Evolutionary conservation across 2,797 vertebrate genomes (phyloP), one percentile per base, ranked within the genome.

Genomic region (Bucorvus abyssinicus): DNA sequence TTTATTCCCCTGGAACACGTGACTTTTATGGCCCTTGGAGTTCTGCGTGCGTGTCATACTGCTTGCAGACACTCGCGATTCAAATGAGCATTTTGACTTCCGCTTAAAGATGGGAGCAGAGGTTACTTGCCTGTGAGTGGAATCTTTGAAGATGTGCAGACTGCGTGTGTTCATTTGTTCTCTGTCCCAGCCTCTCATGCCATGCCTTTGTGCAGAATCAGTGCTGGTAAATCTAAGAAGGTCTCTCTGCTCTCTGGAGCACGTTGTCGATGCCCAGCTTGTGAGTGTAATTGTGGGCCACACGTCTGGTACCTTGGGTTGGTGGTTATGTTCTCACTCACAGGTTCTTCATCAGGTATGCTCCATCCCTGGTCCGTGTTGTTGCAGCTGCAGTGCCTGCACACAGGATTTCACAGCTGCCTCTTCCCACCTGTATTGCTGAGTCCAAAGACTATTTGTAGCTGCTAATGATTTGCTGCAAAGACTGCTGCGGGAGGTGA

Each of bases 401-500:
- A 50, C 11, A 3, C 2, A 2, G 75, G 64, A 63, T 77, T 93
- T 85, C 60, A 32, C 0, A 0, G 45, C 69, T 85, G 45, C 42
- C n/a, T 2, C 23, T 61, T 83, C 40, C 77, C 47, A 79, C 76
- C 38, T 59, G 32, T 44, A 4, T 59, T 50, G 24, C 68, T 78
- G 6, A 6, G 55, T 67, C 38, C 42, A 55, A 63, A 24, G 36
- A 9, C 53, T 89, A 1, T 79, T 59, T 75, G 88, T 73, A 85
- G 76, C 14, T 77, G 79, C 40, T 82, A 74, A 1, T 76, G 78
- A 87, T 79, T 85, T 83, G 75, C 60, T 47, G n/a, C 44, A 61
- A 68, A 81, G 40, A 71, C 34, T 89, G 67, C 61, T 89, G 42
- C 4, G 30, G 81, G 65, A 94, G 90, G 49, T n/a, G 74, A 91